phyloP scores from a whole-genome alignment of 2,888 invertebrate species.

The Melieria picta region DNA sequence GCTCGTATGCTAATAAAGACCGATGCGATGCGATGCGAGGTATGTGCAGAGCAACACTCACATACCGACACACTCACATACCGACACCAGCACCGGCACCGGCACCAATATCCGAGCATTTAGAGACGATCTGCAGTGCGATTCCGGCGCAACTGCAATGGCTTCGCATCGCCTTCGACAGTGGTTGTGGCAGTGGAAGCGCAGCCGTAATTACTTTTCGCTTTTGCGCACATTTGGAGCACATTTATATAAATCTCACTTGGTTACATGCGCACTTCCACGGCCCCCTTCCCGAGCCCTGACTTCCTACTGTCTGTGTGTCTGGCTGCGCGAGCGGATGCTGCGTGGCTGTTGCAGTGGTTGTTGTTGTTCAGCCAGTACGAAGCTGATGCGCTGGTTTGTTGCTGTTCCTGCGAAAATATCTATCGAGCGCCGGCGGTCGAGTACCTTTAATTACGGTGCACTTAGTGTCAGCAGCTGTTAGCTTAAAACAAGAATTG shows the following conservation, averaged over 20 bases:
- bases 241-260: conserved; percentile 60
- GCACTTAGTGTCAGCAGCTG: conserved; percentile 56
- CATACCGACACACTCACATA: background rate
- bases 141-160: background rate
- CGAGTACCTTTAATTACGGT: conserved; percentile 52
- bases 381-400: no score
- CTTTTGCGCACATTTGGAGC: conserved; percentile 58
- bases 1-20: conserved; percentile 28
- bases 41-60: background rate
- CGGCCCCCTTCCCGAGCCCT: background rate
- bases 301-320: background rate
- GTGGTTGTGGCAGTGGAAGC: conserved; percentile 18
- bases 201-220: conserved; percentile 57
- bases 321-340: background rate
- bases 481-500: conserved; percentile 50
- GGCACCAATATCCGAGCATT: background rate
- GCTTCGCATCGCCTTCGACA: background rate
- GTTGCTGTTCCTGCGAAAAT: background rate
- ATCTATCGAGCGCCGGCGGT: background rate
- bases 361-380: no score
- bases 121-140: background rate
- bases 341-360: conserved; percentile 3
- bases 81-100: background rate
- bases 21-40: background rate
- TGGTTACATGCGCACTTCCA: conserved; percentile 26